Evolutionary conservation across 2,113 vertebrate genomes (phyloP).

Genomic region (Protobothrops flavoviridis): DNA sequence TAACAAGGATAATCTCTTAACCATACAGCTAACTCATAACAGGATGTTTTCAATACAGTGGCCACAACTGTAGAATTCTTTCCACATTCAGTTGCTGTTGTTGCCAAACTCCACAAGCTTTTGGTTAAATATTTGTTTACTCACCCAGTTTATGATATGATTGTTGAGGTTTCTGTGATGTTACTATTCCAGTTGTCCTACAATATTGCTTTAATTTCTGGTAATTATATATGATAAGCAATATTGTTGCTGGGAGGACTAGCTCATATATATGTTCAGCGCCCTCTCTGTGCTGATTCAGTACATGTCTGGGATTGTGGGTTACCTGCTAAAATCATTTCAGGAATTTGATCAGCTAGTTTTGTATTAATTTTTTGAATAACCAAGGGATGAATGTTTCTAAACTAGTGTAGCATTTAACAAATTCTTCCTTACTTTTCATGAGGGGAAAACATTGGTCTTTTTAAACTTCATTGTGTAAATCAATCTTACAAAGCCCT

Average conservation of each 20-base stretch:
- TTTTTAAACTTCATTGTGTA: background rate
- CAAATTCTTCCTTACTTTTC: background rate
- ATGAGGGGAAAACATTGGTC: background rate
- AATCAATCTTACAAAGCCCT: background rate
- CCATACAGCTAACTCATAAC: background rate
- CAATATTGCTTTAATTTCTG: background rate
- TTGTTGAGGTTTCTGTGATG: background rate
- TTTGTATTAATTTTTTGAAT: background rate
- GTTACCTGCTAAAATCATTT: background rate
- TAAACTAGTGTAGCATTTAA: background rate
- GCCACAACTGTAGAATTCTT: background rate
- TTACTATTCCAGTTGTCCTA: background rate
- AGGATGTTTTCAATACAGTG: background rate
- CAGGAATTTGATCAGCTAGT: background rate
- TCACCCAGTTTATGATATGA: background rate
- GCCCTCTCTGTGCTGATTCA: background rate
- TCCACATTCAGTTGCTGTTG: background rate
- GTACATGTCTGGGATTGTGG: background rate
- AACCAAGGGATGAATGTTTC: background rate
- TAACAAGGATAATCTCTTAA: background rate
- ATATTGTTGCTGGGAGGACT: background rate
- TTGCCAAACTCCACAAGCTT: background rate
- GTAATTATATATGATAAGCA: background rate
- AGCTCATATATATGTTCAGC: background rate
- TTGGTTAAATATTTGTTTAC: background rate